A percentile compares a stretch with the other conserved stretches of the same genome.
Conservation (phyloP, 2,797 vertebrate species). For the Enoplosus armatus region DNA sequence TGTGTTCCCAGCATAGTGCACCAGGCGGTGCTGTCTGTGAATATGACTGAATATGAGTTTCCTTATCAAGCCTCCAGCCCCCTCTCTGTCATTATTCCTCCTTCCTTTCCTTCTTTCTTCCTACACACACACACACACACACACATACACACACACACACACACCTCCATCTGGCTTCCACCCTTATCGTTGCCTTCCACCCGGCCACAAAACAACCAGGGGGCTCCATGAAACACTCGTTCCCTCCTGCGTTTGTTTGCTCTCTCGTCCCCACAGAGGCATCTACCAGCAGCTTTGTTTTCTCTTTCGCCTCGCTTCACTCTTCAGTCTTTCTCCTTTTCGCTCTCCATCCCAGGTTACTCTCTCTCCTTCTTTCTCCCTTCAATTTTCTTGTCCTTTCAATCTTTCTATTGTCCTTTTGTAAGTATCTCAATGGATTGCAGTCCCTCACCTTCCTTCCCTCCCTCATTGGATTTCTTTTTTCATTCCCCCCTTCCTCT, state of each 20-base stretch:
- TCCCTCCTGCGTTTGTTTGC: constrained; percentile 29
- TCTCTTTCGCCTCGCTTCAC: constrained; percentile 10
- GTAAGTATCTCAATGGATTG: background rate
- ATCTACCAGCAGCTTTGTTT: constrained; percentile 38
- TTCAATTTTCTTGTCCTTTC: background rate
- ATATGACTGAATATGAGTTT: constrained; percentile 39
- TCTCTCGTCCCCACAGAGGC: constrained; percentile 29
- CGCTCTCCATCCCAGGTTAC: constrained; percentile 1
- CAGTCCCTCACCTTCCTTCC: background rate
- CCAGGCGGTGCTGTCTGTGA: constrained; percentile 10
- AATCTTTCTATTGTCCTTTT: background rate
- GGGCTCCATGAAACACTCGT: constrained; percentile 40
- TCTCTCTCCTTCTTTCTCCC: background rate
- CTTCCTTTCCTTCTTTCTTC: background rate
- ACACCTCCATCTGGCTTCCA: constrained; percentile 20
- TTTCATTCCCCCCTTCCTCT: background rate
- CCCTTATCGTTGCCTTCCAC: constrained; percentile 55
- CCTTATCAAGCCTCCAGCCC: constrained; percentile 32
- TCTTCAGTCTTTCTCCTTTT: background rate
- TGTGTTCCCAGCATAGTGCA: background rate
- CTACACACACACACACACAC: constrained; percentile 5
- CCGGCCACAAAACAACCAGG: constrained; percentile 37
- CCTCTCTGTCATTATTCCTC: constrained; percentile 23
- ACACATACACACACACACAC: constrained; percentile 18
- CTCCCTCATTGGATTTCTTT: background rate